Conservation (phyloP, 2,797 vertebrate genomes). For the Anguilla pacifica region DNA sequence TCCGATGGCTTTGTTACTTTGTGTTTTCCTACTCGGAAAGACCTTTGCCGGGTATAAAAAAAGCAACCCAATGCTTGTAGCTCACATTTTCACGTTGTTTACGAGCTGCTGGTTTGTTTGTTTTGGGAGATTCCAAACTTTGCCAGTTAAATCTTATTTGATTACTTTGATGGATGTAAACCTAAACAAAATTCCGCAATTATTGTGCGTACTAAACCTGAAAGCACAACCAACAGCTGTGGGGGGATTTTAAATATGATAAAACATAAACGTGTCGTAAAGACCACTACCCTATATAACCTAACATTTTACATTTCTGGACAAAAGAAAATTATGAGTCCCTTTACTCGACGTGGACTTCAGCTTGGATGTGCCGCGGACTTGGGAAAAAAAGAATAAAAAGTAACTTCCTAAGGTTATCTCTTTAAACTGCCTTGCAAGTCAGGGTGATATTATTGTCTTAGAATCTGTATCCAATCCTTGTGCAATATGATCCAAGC, state of each 20-base stretch:
- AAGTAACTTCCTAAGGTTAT: neutral
- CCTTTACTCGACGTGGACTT: neutral
- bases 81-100: conserved; percentile 2
- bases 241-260: neutral
- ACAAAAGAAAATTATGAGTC: neutral
- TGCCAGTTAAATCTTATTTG: neutral
- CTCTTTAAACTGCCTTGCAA: conserved; percentile 15
- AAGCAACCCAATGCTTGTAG: neutral
- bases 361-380: conserved; percentile 3
- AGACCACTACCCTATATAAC: neutral
- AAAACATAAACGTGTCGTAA: neutral
- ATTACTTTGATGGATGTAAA: neutral
- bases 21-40: neutral
- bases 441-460: conserved; percentile 30
- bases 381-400: neutral
- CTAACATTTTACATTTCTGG: neutral
- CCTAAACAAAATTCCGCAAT: neutral
- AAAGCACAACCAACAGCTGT: neutral
- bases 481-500: conserved; percentile 31
- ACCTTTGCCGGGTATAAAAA: neutral
- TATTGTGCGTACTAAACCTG: neutral
- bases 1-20: conserved; percentile 6
- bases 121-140: neutral
- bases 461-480: conserved; percentile 27
- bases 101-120: neutral